Percentiles rank a stretch among this genome's conserved stretches.
phyloP scores from a whole-genome alignment of 2,113 vertebrate species.

The Elephantulus edwardii region DNA sequence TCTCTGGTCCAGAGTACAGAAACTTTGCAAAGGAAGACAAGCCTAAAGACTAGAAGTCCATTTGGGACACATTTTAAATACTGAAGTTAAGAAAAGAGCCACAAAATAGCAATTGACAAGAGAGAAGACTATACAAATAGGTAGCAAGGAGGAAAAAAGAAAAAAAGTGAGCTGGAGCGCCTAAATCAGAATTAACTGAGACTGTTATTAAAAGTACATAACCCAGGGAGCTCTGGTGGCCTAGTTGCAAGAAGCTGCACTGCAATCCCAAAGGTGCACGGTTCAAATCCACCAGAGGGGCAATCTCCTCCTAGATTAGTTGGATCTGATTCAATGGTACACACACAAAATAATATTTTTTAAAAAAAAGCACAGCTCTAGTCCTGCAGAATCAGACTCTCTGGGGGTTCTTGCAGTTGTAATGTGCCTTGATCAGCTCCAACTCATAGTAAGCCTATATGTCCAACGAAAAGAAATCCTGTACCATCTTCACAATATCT shows the following conservation, averaged over 20 bases:
- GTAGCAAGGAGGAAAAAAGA: background rate
- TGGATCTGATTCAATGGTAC: too few species aligned
- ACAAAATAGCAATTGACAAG: background rate
- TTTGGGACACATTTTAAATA: background rate
- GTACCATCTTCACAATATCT: too few species aligned
- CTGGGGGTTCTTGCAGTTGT: too few species aligned
- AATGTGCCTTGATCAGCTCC: too few species aligned
- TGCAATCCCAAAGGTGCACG: too few species aligned
- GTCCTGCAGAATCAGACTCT: background rate
- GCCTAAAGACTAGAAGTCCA: background rate
- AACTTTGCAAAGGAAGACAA: constrained; percentile 1
- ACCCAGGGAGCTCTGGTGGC: too few species aligned
- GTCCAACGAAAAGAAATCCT: too few species aligned
- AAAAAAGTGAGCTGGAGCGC: background rate
- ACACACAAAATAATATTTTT: too few species aligned
- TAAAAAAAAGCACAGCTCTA: background rate
- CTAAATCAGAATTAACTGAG: background rate
- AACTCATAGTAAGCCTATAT: too few species aligned
- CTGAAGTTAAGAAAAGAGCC: background rate
- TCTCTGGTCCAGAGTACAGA: background rate
- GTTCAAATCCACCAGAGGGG: too few species aligned
- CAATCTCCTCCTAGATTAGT: too few species aligned
- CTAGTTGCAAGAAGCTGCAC: too few species aligned
- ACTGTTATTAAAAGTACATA: background rate
- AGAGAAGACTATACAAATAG: constrained; percentile 26